Evolutionary conservation across 1,140 invertebrate species (phyloP).

Genomic region (Magallana gigas): DNA sequence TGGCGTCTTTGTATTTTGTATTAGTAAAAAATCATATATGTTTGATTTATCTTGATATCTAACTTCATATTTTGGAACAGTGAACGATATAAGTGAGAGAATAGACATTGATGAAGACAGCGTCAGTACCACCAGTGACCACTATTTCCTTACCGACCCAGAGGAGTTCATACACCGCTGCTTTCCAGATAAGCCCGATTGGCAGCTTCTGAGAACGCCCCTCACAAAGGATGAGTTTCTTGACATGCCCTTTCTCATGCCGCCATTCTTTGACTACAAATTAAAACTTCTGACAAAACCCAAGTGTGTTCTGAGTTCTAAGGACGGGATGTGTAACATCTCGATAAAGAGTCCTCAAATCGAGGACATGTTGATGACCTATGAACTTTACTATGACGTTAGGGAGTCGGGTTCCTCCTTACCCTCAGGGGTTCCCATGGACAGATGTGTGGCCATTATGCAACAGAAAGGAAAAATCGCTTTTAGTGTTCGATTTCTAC

Average conservation of each 20-base stretch:
- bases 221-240: slow-evolving; percentile 35
- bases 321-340: slow-evolving; percentile 48
- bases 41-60: not conserved
- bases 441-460: slow-evolving; percentile 47
- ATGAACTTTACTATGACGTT: slow-evolving; percentile 56
- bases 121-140: slow-evolving; percentile 39
- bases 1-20: not conserved
- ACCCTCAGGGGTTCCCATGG: slow-evolving; percentile 46
- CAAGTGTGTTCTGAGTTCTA: slow-evolving; percentile 41
- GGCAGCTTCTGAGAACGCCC: slow-evolving; percentile 46
- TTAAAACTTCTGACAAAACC: slow-evolving; percentile 43
- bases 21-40: too few species aligned
- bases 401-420: slow-evolving; percentile 42
- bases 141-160: slow-evolving; percentile 54
- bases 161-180: slow-evolving; percentile 51
- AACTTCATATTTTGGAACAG: not conserved
- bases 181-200: slow-evolving; percentile 43
- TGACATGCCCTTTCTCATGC: slow-evolving; percentile 31
- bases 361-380: slow-evolving; percentile 41
- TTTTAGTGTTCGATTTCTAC: slow-evolving; percentile 54
- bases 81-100: slow-evolving; percentile 16
- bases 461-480: slow-evolving; percentile 37
- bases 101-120: not conserved
- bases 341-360: slow-evolving; percentile 19
- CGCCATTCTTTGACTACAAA: slow-evolving; percentile 35